These are phyloP conservation scores for Melangyna quadrimaculata DNA, from an alignment of 2,888 invertebrate species.

Conservation along the genomic window DNA sequence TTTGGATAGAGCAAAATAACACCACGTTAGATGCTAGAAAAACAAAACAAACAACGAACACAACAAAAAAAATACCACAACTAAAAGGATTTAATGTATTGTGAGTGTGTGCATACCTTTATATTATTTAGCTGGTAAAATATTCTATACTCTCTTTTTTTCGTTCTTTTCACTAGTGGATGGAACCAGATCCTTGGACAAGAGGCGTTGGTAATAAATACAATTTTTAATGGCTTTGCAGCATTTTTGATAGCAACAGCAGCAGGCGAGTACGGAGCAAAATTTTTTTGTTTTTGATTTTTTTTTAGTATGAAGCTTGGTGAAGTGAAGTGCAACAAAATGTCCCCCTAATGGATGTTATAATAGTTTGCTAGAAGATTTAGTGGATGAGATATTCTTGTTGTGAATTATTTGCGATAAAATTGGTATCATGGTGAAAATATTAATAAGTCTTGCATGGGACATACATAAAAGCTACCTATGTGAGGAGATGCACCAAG, in stretches of 20 bases:
- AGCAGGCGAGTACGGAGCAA: conserved; percentile 36
- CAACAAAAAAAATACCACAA: conserved; percentile 35
- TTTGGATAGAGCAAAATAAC: conserved; percentile 49
- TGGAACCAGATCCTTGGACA: conserved; percentile 33
- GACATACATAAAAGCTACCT: neutral
- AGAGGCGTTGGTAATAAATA: conserved; percentile 74
- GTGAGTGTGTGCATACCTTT: conserved; percentile 63
- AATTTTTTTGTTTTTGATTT: neutral
- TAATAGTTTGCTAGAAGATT: conserved; percentile 64
- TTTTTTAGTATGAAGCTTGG: conserved; percentile 13
- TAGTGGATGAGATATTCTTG: conserved; percentile 44
- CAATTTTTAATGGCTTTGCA: conserved; percentile 77
- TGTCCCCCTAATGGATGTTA: conserved; percentile 66
- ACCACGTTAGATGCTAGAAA: conserved; percentile 46
- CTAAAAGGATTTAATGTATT: conserved; percentile 70
- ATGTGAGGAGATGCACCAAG: neutral
- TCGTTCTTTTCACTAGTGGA: conserved; percentile 27
- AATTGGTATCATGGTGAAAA: conserved; percentile 16
- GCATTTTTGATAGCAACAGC: conserved; percentile 73
- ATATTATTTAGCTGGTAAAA: conserved; percentile 64
- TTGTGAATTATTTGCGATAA: conserved; percentile 51
- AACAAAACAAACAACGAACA: conserved; percentile 7
- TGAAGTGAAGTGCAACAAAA: conserved; percentile 67
- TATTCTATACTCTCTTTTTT: neutral
- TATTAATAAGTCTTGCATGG: conserved; percentile 14